Base-by-base conservation (phyloP, 2,888 invertebrate species). In the Cryptocheilus praepositus region DNA sequence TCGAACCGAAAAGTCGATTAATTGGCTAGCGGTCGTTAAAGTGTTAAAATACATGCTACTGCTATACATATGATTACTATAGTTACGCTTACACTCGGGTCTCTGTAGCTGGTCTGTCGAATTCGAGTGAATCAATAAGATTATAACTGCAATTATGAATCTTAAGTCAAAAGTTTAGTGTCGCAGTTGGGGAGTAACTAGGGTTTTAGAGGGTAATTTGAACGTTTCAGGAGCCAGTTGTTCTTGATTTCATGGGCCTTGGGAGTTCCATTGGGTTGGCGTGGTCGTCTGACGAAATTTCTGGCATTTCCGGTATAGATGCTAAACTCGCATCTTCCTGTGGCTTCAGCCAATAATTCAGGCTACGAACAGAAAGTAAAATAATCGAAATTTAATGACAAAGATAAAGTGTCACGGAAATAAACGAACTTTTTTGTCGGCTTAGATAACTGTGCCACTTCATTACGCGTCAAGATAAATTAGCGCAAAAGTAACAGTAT, bases 181-280 rank as follows among this genome's bases (percentile, higher is more conserved):
- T 7, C 36, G 36, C 36, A 1, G 1, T 36, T 11, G 11, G 36
- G 28, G 36, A 11, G 8, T 11, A 36, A 8, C 4, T 11, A 11
- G 11, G 13, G 8, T 36, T 36, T 11, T 11, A 2, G 36, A 36
- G 36, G 36, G 11, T 11, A 11, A 36, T 1, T 36, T 11, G 36
- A 11, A 36, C 11, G 2, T 36, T 11, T 68, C 58, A 76, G 57
- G 61, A 57, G 19, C 19, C 21, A n/a, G 19, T 57, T 5, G 19
- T 70, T 61, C 68, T 61, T 13, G 61, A 67, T 70, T 73, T 77
- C 55, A 83, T 74, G 25, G 82, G 83, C 67, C 67, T 80, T n/a
- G 84, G 84, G 57, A 83, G 59, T 77, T 84, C 82, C 19, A 71
- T 71, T 45, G 77, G 63, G 52, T 22, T 63, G 0, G 54, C 49